These are phyloP conservation scores for Polypedilum vanderplanki DNA, from an alignment of 1,140 invertebrate species.

Conservation along the genomic window DNA sequence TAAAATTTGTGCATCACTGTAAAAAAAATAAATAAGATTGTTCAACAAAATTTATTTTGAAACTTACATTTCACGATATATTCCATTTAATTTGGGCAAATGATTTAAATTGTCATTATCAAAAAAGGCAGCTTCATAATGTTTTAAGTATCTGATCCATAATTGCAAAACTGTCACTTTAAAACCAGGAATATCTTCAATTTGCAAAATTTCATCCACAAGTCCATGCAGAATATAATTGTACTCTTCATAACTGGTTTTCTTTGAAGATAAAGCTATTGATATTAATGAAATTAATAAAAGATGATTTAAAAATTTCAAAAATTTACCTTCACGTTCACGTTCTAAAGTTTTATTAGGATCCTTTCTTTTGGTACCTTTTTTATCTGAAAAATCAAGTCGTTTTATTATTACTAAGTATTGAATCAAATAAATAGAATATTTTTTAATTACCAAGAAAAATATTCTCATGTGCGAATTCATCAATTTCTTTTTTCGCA, in stretches of 20 bases:
- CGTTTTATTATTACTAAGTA: too few species aligned
- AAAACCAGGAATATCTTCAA: constrained; percentile 52
- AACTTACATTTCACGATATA: constrained; percentile 45
- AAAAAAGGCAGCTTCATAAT: constrained; percentile 54
- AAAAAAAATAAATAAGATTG: constrained; percentile 33
- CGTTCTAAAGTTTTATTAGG: not conserved
- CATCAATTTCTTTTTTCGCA: not conserved
- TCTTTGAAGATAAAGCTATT: constrained; percentile 38
- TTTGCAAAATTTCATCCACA: constrained; percentile 51
- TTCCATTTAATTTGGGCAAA: constrained; percentile 49
- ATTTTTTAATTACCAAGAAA: not conserved
- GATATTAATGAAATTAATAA: constrained; percentile 28
- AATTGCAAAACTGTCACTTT: constrained; percentile 53
- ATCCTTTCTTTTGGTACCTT: not conserved
- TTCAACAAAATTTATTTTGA: constrained; percentile 17
- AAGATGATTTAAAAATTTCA: not conserved
- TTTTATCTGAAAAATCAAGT: not conserved
- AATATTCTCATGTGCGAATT: not conserved
- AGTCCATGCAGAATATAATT: constrained; percentile 57
- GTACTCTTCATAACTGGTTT: constrained; percentile 59
- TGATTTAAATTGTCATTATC: constrained; percentile 42
- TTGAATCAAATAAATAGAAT: too few species aligned
- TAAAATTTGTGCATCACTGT: constrained; percentile 49
- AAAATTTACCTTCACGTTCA: not conserved
- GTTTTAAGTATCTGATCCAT: constrained; percentile 56